Evolutionary conservation across 2,888 invertebrate genomes (phyloP).

Genomic region (Idaea biselata): DNA sequence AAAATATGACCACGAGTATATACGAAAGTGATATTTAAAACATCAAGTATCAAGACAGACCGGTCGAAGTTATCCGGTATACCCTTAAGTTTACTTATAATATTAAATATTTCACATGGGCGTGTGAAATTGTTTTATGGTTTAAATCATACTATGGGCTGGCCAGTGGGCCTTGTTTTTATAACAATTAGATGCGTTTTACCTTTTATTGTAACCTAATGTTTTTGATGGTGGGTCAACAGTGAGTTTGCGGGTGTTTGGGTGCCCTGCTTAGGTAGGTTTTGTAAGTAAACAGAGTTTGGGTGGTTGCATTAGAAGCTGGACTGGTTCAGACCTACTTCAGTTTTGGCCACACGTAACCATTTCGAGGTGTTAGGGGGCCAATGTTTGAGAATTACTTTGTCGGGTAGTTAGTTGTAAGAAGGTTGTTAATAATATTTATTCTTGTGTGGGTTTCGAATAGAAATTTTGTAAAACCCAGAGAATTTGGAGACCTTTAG

Average conservation of each 20-base stretch:
- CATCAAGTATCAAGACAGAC: constrained; percentile 48
- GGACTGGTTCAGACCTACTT: not conserved
- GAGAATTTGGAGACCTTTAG: not conserved
- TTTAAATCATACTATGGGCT: constrained; percentile 68
- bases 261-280: constrained; percentile 26
- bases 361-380: not conserved
- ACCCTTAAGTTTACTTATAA: constrained; percentile 77
- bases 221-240: constrained; percentile 47
- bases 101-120: constrained; percentile 79
- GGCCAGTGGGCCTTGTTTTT: constrained; percentile 62
- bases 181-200: constrained; percentile 78
- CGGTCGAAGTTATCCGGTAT: constrained; percentile 32
- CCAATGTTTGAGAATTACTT: not conserved
- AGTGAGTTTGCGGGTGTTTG: not conserved
- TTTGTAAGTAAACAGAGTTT: not conserved
- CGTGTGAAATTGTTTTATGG: constrained; percentile 79
- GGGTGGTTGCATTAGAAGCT: not conserved
- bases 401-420: not conserved
- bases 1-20: too few species aligned
- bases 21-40: not conserved
- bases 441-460: not conserved
- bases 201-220: constrained; percentile 67
- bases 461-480: too few species aligned
- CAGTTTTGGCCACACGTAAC: constrained; percentile 4
- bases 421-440: not conserved